Base-by-base conservation (phyloP, 2,797 vertebrate genomes). In the Aulostomus chinensis region DNA sequence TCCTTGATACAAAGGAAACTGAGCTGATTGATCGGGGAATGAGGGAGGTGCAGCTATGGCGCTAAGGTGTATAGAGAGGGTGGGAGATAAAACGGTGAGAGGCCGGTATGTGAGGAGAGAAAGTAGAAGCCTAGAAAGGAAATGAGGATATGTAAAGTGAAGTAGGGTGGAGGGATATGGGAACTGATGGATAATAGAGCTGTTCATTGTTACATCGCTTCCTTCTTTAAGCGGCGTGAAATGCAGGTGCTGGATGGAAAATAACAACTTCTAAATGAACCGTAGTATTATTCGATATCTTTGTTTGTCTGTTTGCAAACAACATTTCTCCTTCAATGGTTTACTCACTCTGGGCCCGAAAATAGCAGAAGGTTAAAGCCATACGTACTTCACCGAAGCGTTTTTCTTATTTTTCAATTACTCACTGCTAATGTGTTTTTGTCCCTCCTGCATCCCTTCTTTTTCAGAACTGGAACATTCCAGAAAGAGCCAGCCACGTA, bases 141-240 rank as follows among this genome's bases (percentile, higher is more conserved):
- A 49, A 41, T 5, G 26, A 14, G 51, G 36, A 34, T 16, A 10
- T 8, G 11, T 26, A 31, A 18, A 31, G 26, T n/a, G 18, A 58
- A 2, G 7, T 34, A 43, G 28, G 16, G 15, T 26, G 29, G 18
- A 36, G n/a, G 33, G 20, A 37, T 37, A 2, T 6, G 21, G 17
- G 8, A 11, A 18, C 26, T 10, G 25, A 17, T 28, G 14, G 26
- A 43, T 28, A 26, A 43, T 35, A 35, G n/a, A 38, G 53, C 2
- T 3, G 17, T 54, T 51, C 39, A 66, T 58, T 73, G 46, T 62
- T 20, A 20, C 35, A 17, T 17, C 0, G 1, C 31, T 49, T 49
- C 26, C 10, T 3, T 45, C 55, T 59, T 38, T 21, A 5, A 5
- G 34, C 8, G 17, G 5, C 11, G 17, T 20, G 18, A 49, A 30